Evolutionary conservation across 2,113 vertebrate genomes (phyloP), one percentile per base, ranked within the genome.

Genomic region (Rhea pennata): DNA sequence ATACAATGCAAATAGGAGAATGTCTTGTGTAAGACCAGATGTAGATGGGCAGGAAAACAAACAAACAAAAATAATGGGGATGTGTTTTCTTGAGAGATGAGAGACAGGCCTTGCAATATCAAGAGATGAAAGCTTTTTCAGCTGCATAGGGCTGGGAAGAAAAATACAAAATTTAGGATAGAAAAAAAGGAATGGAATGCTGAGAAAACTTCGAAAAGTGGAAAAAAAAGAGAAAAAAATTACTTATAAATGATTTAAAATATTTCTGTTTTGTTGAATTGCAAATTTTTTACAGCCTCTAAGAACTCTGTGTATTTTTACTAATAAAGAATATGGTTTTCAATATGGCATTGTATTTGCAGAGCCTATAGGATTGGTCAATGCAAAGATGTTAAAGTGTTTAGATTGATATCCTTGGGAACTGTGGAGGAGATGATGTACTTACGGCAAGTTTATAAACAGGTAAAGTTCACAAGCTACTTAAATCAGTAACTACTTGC

Each of bases 301-400:
- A 40, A 67, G 13, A 69, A 5, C 4, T 6, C 9, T 26, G 8
- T 67, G 4, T 10, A 50, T 39, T 81, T 92, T 53, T 12, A 50
- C 27, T 54, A 12, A 23, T 80, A 10, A 72, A 73, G 70, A 54
- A n/a, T 23, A 42, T 5, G 2, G 2, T 67, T 80, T 90, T 64
- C 72, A 12, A 84, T 81, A 15, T 91, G 9, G 15, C 2, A 3
- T 48, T 96, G 36, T 90, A 13, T 20, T 92, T 95, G 17, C 96
- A 99, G 99, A 97, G 99, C 98, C 2, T 99, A 99, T 86, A 98
- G 99, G 71, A 99, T 99, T 92, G 99, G 99, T n/a, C 99, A 99
- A 8, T 98, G 98, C 95, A 98, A 98, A 84, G 98, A 99, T 96
- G 99, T 99, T 84, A 99, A 98, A 93, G 99, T 99, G 16, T 98